Percentiles rank a stretch among this genome's conserved stretches.
Conservation (phyloP, 2,888 invertebrate species). For the Leptura quadrifasciata region DNA sequence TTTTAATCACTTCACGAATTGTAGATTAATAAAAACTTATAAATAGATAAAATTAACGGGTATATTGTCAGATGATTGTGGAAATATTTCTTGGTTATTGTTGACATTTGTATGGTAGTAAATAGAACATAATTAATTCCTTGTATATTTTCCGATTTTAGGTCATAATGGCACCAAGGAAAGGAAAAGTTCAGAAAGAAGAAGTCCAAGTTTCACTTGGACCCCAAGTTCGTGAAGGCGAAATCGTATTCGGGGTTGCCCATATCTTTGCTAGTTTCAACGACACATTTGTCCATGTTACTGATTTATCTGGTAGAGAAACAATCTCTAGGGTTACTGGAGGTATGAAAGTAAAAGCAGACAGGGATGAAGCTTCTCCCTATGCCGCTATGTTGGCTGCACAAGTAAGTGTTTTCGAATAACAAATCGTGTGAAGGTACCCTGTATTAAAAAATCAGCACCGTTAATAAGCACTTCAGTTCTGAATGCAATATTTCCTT, state of each 20-base stretch:
- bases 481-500: no score
- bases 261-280: constrained; percentile 99
- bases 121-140: background rate
- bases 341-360: constrained; percentile 99
- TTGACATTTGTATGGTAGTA: constrained; percentile 38
- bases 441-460: no score
- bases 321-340: constrained; percentile 96
- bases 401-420: constrained; percentile 90
- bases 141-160: constrained; percentile 37
- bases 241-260: constrained; percentile 98
- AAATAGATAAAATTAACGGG: background rate
- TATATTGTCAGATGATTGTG: constrained; percentile 36
- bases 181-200: constrained; percentile 97
- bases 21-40: background rate
- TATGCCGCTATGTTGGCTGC: constrained; percentile 99
- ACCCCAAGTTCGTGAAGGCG: constrained; percentile 97
- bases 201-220: constrained; percentile 97
- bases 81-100: constrained; percentile 40
- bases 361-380: constrained; percentile 99
- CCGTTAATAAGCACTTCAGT: no score
- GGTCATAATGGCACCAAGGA: constrained; percentile 92
- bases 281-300: constrained; percentile 99
- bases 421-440: no score
- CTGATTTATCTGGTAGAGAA: constrained; percentile 98
- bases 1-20: background rate